A percentile compares a stretch with the other conserved stretches of the same genome.
Evolutionary conservation across 1,140 invertebrate genomes (phyloP).

Genomic region (Brachionus rubens): DNA sequence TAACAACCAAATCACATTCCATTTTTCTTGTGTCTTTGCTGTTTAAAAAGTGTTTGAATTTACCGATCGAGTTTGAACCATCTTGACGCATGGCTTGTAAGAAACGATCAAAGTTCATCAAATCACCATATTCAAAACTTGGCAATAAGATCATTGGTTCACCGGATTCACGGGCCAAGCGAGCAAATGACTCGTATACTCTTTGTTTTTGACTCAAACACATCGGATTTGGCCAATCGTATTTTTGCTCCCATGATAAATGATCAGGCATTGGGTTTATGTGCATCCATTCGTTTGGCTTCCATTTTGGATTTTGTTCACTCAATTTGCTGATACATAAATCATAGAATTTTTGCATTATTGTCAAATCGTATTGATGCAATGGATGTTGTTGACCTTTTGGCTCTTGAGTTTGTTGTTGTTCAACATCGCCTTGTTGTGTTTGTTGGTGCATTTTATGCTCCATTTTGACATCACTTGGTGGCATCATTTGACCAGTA

Average conservation of each 20-base stretch:
- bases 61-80: slow-evolving; percentile 39
- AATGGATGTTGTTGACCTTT: slow-evolving; percentile 32
- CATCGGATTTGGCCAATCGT: slow-evolving; percentile 37
- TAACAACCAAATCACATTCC: slow-evolving; percentile 41
- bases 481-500: background rate
- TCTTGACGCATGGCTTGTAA: slow-evolving; percentile 29
- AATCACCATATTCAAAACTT: slow-evolving; percentile 41
- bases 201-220: slow-evolving; percentile 29
- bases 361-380: slow-evolving; percentile 43
- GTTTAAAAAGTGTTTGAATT: slow-evolving; percentile 35
- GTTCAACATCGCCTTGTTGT: slow-evolving; percentile 1
- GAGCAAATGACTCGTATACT: slow-evolving; percentile 17
- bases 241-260: slow-evolving; percentile 36
- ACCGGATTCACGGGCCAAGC: slow-evolving; percentile 31
- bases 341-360: slow-evolving; percentile 44
- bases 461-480: background rate
- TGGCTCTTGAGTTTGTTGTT: background rate
- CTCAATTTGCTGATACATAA: slow-evolving; percentile 11
- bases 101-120: slow-evolving; percentile 33
- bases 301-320: slow-evolving; percentile 23
- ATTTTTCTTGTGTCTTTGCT: slow-evolving; percentile 34
- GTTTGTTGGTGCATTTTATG: background rate
- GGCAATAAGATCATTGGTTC: slow-evolving; percentile 44
- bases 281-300: slow-evolving; percentile 35
- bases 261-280: slow-evolving; percentile 37